Evolutionary conservation across 2,888 invertebrate species (phyloP), one percentile per base, ranked within the genome.

Genomic region (Tiliacea aurago): DNA sequence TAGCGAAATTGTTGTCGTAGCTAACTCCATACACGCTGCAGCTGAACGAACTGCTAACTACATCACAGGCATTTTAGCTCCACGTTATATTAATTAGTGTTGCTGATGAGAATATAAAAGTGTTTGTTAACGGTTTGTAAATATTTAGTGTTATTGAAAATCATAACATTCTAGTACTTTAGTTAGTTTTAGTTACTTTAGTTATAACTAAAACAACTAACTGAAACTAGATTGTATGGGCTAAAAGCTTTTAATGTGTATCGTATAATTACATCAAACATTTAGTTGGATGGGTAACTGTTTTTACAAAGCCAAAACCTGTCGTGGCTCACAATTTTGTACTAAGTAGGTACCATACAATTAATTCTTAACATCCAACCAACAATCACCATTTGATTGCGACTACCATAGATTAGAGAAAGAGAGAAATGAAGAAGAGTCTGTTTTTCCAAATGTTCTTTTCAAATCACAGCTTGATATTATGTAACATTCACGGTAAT

Each of bases 1-100:
- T 70, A 80, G 75, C 43, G 33, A 77, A 77, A 80, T 78, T 78
- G 76, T 74, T 80, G 75, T 73, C 76, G 71, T 65, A 74, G 49
- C 62, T 43, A 77, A 73, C 75, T 84, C 66, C 67, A 70, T 70
- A 78, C 51, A 73, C 67, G 65, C 23, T 71, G 71, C 73, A 79
- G n/a, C 61, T 58, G 68, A 85, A 78, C 72, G 66, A 76, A 79
- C 72, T 79, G 73, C 47, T 59, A 83, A 75, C 53, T 77, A 59
- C 47, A 59, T 81, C 49, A 71, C 61, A 69, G 59, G 61, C 71
- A 78, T 73, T 73, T 65, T 49, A 75, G 55, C 45, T 73, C 47
- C 33, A 49, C 61, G 56, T 68, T 59, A 76, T 84, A 73, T 73
- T 68, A 75, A 78, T 76, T 74, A 78, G 58, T 59, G 18, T 37